Percentiles rank a stretch among this genome's conserved stretches.
phyloP scores from a whole-genome alignment of 2,797 vertebrate species.

The Pristis pectinata region DNA sequence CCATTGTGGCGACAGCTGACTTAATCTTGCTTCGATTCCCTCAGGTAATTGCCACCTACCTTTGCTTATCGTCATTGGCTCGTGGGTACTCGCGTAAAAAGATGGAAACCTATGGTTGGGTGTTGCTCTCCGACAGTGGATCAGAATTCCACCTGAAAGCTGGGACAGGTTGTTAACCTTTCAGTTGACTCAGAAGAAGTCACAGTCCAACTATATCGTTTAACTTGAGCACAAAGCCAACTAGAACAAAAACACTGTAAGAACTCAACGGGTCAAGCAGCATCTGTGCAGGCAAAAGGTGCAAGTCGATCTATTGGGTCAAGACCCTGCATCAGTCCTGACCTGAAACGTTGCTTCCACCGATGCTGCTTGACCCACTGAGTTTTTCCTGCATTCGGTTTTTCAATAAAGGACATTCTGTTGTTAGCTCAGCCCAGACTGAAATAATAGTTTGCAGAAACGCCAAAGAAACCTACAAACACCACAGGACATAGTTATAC shows the following conservation, averaged over 20 bases:
- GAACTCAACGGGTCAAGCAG: too few species aligned
- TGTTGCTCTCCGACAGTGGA: background rate
- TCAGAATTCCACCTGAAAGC: background rate
- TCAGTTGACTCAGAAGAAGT: background rate
- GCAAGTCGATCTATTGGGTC: too few species aligned
- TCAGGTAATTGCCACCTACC: conserved; percentile 56
- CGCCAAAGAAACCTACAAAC: too few species aligned
- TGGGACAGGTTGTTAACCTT: background rate
- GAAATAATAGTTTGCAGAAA: too few species aligned
- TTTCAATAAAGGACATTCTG: too few species aligned
- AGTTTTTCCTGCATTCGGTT: too few species aligned
- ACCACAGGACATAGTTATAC: too few species aligned
- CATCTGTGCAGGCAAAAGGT: too few species aligned
- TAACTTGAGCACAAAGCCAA: background rate
- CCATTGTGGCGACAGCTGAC: conserved; percentile 55
- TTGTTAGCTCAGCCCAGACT: too few species aligned
- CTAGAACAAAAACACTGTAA: background rate
- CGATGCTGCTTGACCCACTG: too few species aligned
- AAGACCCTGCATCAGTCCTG: too few species aligned
- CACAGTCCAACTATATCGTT: background rate
- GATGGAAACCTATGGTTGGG: background rate
- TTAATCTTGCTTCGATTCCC: conserved; percentile 60
- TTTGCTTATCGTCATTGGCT: background rate
- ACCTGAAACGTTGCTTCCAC: too few species aligned
- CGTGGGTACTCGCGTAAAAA: background rate